Conservation (phyloP, 2,113 vertebrate genomes). For the Catharus fuscescens region DNA sequence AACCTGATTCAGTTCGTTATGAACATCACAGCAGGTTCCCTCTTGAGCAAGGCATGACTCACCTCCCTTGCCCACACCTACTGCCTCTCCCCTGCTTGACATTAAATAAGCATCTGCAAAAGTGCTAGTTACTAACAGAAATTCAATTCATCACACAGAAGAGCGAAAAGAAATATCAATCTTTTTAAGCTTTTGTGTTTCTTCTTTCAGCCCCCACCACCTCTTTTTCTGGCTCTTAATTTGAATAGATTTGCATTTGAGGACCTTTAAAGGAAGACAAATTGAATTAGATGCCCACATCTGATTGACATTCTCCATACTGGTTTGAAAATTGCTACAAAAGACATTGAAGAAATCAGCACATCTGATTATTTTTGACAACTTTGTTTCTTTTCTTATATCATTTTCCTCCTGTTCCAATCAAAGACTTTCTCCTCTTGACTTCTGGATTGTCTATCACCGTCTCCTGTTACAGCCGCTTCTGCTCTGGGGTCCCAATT, state of each 20-base stretch:
- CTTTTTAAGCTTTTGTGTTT: slow-evolving; percentile 30
- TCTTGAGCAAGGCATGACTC: slow-evolving; percentile 39
- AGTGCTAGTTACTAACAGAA: slow-evolving; percentile 16
- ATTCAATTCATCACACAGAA: slow-evolving; percentile 19
- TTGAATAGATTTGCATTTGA: slow-evolving; percentile 16
- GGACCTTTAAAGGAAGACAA: background rate
- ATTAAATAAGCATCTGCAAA: slow-evolving; percentile 38
- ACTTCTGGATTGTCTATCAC: background rate
- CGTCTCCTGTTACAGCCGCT: background rate
- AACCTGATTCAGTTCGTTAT: background rate
- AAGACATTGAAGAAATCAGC: background rate
- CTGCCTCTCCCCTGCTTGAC: slow-evolving; percentile 10
- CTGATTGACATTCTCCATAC: background rate
- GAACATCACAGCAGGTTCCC: slow-evolving; percentile 32
- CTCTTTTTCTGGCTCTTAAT: slow-evolving; percentile 20
- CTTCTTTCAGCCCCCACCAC: background rate
- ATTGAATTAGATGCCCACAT: background rate
- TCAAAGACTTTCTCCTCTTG: background rate
- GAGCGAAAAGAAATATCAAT: slow-evolving; percentile 24
- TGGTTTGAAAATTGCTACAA: background rate
- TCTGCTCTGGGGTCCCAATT: background rate
- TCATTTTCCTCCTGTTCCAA: background rate
- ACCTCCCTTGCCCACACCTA: slow-evolving; percentile 34
- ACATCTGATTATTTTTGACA: background rate
- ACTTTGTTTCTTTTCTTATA: background rate